Conservation (phyloP, 2,113 vertebrate genomes). For the Nyctibius bracteatus region DNA sequence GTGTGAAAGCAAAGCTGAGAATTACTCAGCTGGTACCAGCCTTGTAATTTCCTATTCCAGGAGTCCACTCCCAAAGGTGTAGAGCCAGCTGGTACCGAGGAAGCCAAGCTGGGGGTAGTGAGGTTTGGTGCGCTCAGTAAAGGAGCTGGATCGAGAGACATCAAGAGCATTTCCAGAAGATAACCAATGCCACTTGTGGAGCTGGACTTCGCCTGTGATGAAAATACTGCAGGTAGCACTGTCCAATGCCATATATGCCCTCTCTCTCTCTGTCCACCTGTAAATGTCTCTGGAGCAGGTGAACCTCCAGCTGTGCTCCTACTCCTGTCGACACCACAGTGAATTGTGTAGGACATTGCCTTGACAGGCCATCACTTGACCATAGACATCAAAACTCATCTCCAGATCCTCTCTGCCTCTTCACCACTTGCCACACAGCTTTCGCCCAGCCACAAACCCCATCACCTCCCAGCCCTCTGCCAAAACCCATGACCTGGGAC, state of each 20-base stretch:
- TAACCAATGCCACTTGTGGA: neutral
- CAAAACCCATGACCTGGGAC: neutral
- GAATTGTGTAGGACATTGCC: neutral
- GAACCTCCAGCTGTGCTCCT: neutral
- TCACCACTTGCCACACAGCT: accelerated
- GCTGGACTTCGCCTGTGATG: neutral
- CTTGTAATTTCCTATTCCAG: slow-evolving; percentile 6
- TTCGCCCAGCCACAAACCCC: neutral
- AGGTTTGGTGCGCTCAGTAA: neutral
- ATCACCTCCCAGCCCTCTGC: neutral
- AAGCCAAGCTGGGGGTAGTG: neutral
- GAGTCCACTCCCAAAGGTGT: neutral
- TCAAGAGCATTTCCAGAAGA: neutral
- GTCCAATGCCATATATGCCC: neutral
- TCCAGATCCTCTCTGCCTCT: neutral
- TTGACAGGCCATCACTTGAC: neutral
- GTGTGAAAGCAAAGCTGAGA: neutral
- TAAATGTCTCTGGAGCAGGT: neutral
- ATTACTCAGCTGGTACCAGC: neutral
- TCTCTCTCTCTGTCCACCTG: neutral
- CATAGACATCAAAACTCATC: neutral
- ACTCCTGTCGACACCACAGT: neutral
- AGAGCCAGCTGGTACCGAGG: neutral
- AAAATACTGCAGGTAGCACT: neutral
- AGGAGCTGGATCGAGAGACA: neutral